A percentile compares a stretch with the other conserved stretches of the same genome.
Evolutionary conservation across 2,113 vertebrate genomes (phyloP).

Genomic region (Bubalus kerabau): DNA sequence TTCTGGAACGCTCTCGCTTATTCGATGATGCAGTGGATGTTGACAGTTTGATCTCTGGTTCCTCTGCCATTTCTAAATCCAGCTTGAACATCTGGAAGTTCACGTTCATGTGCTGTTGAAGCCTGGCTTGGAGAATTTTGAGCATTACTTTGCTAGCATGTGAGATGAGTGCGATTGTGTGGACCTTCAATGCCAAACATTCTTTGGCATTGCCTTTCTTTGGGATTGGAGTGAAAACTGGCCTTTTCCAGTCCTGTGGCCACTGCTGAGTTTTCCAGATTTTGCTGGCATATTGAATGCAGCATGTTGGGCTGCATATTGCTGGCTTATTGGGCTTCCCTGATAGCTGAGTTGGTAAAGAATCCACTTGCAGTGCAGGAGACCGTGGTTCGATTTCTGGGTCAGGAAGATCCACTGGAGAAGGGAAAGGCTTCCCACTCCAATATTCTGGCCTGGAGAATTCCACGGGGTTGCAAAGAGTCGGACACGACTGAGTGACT

Average conservation of each 20-base stretch:
- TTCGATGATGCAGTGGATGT: neutral
- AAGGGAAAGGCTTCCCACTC: neutral
- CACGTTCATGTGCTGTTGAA: rapidly evolving
- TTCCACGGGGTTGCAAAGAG: neutral
- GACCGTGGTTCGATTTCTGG: neutral
- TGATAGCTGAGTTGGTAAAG: neutral
- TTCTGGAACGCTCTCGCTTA: neutral
- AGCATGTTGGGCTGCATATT: neutral
- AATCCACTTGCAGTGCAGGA: neutral
- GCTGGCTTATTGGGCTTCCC: neutral
- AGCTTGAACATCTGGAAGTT: neutral
- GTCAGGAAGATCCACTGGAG: neutral
- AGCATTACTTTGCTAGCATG: neutral
- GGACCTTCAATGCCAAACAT: neutral
- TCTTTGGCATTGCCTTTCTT: neutral
- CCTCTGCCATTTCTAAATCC: neutral
- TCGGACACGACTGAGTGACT: rapidly evolving
- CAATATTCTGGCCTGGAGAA: neutral
- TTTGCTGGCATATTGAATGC: neutral
- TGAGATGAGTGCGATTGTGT: neutral
- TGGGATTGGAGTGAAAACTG: neutral
- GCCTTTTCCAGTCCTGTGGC: neutral
- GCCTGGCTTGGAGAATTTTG: neutral
- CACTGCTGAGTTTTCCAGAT: neutral
- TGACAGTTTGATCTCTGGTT: neutral